phyloP scores from a whole-genome alignment of 2,797 vertebrate species.

The Tadarida brasiliensis region DNA sequence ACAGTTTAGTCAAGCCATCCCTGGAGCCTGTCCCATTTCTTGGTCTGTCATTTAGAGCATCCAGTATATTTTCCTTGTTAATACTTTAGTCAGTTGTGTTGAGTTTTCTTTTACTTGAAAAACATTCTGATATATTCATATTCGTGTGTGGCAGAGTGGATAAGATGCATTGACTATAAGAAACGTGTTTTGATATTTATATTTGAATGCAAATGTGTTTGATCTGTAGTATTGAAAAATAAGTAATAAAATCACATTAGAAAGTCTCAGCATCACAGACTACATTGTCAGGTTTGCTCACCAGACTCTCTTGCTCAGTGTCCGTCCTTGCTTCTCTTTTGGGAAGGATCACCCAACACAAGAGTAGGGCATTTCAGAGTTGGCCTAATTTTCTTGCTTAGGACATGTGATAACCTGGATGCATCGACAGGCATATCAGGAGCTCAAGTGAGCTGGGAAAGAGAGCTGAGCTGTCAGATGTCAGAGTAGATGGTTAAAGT shows the following conservation, averaged over 20 bases:
- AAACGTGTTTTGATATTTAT: neutral
- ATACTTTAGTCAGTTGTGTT: neutral
- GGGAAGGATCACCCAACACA: neutral
- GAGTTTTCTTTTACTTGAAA: constrained; percentile 15
- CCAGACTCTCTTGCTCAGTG: neutral
- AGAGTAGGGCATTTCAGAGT: neutral
- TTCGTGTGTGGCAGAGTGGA: neutral
- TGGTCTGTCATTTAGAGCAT: neutral
- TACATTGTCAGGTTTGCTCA: neutral
- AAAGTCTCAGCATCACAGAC: neutral
- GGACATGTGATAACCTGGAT: neutral
- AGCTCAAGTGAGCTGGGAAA: neutral
- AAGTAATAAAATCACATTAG: neutral
- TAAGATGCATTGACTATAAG: neutral
- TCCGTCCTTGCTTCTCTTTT: constrained; percentile 1
- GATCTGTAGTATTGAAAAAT: neutral
- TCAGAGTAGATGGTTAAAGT: neutral
- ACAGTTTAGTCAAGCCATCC: neutral
- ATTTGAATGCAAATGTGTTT: neutral
- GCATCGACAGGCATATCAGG: neutral
- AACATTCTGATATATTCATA: neutral
- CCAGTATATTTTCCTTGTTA: neutral
- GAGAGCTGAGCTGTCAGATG: neutral
- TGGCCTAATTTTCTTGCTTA: constrained; percentile 32
- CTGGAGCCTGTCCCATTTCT: neutral